Evolutionary conservation across 1,140 invertebrate genomes (phyloP).

Genomic region (Gonatopus flavifemur): DNA sequence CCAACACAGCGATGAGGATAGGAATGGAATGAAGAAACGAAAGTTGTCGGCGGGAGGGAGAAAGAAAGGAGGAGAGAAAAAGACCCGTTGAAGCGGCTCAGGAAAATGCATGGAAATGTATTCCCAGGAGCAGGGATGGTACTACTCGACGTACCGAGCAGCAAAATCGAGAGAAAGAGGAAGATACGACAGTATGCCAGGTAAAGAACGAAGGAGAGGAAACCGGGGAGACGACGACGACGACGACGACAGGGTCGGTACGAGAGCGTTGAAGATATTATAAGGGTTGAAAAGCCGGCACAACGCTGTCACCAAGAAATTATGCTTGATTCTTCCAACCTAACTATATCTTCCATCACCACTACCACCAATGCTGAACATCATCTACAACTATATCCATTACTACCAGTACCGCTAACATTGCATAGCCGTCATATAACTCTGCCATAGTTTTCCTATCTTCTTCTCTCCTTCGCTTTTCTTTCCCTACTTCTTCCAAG

Average conservation of each 20-base stretch:
- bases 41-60: conserved; percentile 6
- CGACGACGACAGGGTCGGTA: conserved; percentile 21
- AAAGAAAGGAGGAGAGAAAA: background rate
- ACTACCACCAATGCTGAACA: background rate
- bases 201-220: background rate
- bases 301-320: conserved; percentile 53
- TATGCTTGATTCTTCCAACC: conserved; percentile 41
- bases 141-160: conserved; percentile 10
- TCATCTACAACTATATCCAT: conserved; percentile 20
- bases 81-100: conserved; percentile 22
- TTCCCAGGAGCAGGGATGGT: conserved; percentile 34
- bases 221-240: background rate
- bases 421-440: conserved; percentile 10
- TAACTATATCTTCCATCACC: background rate
- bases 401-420: conserved; percentile 1
- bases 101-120: conserved; percentile 58
- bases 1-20: too few species aligned
- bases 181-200: background rate
- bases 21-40: conserved; percentile 6
- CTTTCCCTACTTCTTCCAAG: conserved; percentile 21
- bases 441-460: background rate
- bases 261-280: conserved; percentile 49
- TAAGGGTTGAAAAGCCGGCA: conserved; percentile 54
- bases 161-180: conserved; percentile 20
- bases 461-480: background rate